phyloP scores from a whole-genome alignment of 37 sponge, comb jelly and placozoan genomes.

The Ianthella basta region DNA sequence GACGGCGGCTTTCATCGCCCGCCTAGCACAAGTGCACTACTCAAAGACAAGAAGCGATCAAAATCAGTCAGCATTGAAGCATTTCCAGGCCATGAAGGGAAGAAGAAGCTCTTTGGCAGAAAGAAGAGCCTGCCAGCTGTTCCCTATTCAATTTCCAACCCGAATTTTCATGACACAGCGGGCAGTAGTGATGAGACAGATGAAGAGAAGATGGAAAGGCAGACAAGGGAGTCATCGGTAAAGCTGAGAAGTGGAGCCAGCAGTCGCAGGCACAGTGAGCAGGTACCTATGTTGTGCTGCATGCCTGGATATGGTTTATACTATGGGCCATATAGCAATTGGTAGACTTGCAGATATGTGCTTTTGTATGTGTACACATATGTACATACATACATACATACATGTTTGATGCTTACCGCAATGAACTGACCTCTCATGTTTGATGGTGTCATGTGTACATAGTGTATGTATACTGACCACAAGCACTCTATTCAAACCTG shows the following conservation, averaged over 20 bases:
- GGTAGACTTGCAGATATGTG: too few species aligned
- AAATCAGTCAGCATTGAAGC: neutral
- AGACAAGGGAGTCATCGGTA: neutral
- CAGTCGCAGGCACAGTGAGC: conserved; percentile 20
- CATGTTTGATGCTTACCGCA: too few species aligned
- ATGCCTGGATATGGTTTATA: neutral
- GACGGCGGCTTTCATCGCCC: neutral
- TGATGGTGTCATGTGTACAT: too few species aligned
- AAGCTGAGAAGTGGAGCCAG: neutral
- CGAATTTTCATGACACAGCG: conserved; percentile 34
- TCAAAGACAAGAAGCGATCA: neutral
- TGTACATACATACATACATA: too few species aligned
- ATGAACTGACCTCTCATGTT: too few species aligned
- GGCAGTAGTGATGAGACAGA: conserved; percentile 31
- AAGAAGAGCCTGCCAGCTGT: conserved; percentile 29
- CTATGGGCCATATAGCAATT: too few species aligned
- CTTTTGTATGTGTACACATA: too few species aligned
- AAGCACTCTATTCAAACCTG: neutral
- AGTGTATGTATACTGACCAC: too few species aligned
- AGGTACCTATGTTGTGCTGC: neutral
- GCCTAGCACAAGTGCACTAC: neutral
- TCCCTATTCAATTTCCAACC: conserved; percentile 9
- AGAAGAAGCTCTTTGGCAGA: conserved; percentile 1
- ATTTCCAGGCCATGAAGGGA: neutral
- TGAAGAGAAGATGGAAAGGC: conserved; percentile 25